Evolutionary conservation across 2,888 invertebrate genomes (phyloP), one percentile per base, ranked within the genome.

Genomic region (Diaprepes abbreviatus): DNA sequence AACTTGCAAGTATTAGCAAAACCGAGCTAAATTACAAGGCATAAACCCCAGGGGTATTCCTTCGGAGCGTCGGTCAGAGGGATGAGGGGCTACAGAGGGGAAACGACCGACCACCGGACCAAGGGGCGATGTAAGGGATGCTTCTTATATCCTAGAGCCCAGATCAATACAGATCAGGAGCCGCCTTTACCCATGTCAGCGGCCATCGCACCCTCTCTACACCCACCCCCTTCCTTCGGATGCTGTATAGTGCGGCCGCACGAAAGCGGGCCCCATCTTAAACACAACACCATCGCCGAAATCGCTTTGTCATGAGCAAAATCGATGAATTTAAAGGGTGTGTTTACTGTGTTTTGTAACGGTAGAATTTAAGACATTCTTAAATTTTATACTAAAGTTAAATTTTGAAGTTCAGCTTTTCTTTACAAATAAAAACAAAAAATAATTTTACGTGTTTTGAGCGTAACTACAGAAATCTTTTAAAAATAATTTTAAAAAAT

Each of bases 91-190:
- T 59, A 63, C 17, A 66, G 67, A 73, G 66, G 72, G 72, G 73
- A 9, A 43, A 64, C 35, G 66, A 35, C 35, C 59, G 65, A 33
- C 52, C 52, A 19, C 65, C 71, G 79, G 74, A 66, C 71, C 70
- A 74, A 75, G 79, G 79, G 78, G 77, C 76, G 80, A 83, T 80
- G 83, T 83, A 84, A 84, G 83, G 83, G 84, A 80, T 83, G 83
- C 83, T 83, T 84, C 84, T 84, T 84, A 84, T 83, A 82, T 83
- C 82, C 83, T 81, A 82, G 81, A 82, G 80, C 81, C 74, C 80
- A 82, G 84, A 84, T 84, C 84, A 83, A 84, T 84, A 84, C 84
- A 83, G 83, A 84, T 84, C 84, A 84, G 84, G 83, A 83, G 83
- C 83, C 84, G 84, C 84, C 84, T 83, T 83, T 82, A 83, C 82